A percentile compares a stretch with the other conserved stretches of the same genome.
Conservation (phyloP, 2,888 invertebrate genomes). For the Cyrtodaria siliqua region DNA sequence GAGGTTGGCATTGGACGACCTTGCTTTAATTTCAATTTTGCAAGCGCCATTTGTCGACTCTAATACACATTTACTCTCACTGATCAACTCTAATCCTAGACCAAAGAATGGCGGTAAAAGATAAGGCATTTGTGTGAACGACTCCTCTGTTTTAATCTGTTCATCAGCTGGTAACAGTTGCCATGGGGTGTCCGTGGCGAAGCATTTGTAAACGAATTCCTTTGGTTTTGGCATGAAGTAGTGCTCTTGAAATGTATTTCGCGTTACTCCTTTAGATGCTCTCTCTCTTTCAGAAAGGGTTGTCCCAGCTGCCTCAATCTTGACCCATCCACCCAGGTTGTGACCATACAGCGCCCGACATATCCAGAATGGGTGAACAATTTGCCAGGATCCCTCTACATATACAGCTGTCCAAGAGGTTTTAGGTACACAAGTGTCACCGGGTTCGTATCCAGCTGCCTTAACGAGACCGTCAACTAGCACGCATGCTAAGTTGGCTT, state of each 20-base stretch:
- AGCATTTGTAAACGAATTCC: slow-evolving; percentile 48
- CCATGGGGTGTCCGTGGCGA: slow-evolving; percentile 41
- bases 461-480: too few species aligned
- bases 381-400: slow-evolving; percentile 71
- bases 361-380: slow-evolving; percentile 68
- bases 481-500: too few species aligned
- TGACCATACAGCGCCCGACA: slow-evolving; percentile 27
- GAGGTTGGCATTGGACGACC: not conserved
- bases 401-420: too few species aligned
- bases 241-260: slow-evolving; percentile 31
- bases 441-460: too few species aligned
- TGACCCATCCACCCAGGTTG: slow-evolving; percentile 22
- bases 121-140: slow-evolving; percentile 6
- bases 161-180: slow-evolving; percentile 39
- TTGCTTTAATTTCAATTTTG: slow-evolving; percentile 10
- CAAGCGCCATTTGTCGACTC: slow-evolving; percentile 25
- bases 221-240: slow-evolving; percentile 60
- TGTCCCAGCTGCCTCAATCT: slow-evolving; percentile 16
- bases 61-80: slow-evolving; percentile 28
- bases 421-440: too few species aligned
- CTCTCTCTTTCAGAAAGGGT: slow-evolving; percentile 7
- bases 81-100: slow-evolving; percentile 34
- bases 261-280: slow-evolving; percentile 10
- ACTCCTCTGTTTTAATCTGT: slow-evolving; percentile 16
- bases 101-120: slow-evolving; percentile 50